Base-by-base conservation (phyloP, 2,888 invertebrate genomes). In the Agrotis clavis region DNA sequence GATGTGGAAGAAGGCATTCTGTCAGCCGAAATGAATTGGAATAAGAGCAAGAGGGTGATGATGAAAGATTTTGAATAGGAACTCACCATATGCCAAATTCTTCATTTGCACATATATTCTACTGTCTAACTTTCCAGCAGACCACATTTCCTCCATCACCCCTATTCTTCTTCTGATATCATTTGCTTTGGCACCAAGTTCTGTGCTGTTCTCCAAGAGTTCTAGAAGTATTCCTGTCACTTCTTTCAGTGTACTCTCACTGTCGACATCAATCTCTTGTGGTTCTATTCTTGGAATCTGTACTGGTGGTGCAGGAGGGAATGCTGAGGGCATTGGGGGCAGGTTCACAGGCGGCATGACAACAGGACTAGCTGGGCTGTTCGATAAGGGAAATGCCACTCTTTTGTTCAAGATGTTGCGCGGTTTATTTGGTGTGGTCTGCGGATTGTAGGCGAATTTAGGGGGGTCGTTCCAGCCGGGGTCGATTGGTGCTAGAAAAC, bases 401-500 rank as follows among this genome's bases (percentile, higher is more conserved):
- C 97, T 89, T 90, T 97, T 97, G 77, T 97, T 97, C 45, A 97
- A 89, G 80, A 95, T 91, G 76, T 94, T 94, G 61, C 95, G 92
- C 45, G 96, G 96, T 74, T 93, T 93, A 77, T 93, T 95, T 6
- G 94, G 92, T 30, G 94, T 92, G 11, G 88, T 86, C 73, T 94
- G 95, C 4, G 92, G 85, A 64, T 93, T 96, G 81, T 96, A 97
- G 1, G 96, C 91, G 69, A 96, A 92, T 74, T 94, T 94, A 1
- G 97, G 97, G 7, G 97, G 97, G 84, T 97, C 97, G 82, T 97
- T 97, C 97, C 97, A 97, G 11, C 97, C 97, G 51, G 97, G 96
- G 85, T 97, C 96, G 79, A 92, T 95, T 14, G 93, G 87, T 13
- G 90, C 96, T 96, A 86, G 5, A 71, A 80, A 61, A 71, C 11